Percentiles rank a stretch among this genome's conserved stretches.
phyloP scores from a whole-genome alignment of 2,888 invertebrate species.

The Plagodis dolabraria region DNA sequence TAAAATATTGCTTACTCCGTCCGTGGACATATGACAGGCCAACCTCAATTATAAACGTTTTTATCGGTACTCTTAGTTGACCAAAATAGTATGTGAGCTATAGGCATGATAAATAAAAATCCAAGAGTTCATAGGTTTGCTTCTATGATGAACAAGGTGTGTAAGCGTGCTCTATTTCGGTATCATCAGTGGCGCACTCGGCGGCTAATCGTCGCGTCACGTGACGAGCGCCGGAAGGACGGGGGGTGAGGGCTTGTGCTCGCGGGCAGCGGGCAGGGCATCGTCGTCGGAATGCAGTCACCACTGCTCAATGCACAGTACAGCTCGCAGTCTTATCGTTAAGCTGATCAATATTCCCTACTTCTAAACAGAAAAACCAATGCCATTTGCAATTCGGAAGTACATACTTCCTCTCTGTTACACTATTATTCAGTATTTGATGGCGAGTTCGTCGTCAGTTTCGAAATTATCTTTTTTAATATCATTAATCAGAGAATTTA shows the following conservation, averaged over 20 bases:
- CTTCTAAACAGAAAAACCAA: neutral
- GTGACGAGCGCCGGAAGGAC: constrained; percentile 81
- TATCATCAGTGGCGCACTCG: constrained; percentile 80
- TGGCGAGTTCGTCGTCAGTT: too few species aligned
- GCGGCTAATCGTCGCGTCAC: constrained; percentile 82
- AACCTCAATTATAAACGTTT: too few species aligned
- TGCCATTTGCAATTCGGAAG: neutral
- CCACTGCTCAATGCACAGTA: constrained; percentile 73
- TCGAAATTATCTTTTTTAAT: too few species aligned
- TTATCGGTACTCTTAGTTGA: too few species aligned
- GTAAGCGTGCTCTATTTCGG: constrained; percentile 77
- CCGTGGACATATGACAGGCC: too few species aligned
- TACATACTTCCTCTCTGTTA: too few species aligned
- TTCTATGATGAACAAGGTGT: constrained; percentile 63
- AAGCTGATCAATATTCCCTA: constrained; percentile 44
- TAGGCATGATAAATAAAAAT: too few species aligned
- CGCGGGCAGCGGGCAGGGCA: constrained; percentile 52
- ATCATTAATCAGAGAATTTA: too few species aligned
- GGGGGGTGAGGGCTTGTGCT: constrained; percentile 68
- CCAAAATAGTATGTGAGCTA: too few species aligned
- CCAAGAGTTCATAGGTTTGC: too few species aligned
- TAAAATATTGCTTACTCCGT: neutral
- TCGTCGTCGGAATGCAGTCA: constrained; percentile 80
- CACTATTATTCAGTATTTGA: too few species aligned
- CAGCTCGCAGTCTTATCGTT: constrained; percentile 72